Percentiles rank a stretch among this genome's conserved stretches.
Conservation (phyloP, 1,140 invertebrate species). For the Drosophila insularis region DNA sequence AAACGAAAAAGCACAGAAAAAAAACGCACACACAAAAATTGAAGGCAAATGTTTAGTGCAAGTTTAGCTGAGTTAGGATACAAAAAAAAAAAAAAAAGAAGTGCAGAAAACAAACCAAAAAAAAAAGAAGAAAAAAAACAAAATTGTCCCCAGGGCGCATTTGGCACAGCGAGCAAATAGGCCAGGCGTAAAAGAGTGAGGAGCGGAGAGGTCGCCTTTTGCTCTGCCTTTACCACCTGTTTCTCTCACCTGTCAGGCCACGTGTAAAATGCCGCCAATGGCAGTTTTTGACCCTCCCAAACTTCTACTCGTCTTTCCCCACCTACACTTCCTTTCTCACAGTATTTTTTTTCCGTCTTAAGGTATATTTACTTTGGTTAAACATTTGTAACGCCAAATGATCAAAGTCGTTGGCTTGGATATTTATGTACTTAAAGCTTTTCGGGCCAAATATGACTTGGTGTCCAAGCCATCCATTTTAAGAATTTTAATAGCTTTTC, state of each 20-base stretch:
- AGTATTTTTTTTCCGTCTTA: background rate
- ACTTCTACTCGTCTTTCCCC: background rate
- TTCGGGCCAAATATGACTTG: no score
- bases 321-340: background rate
- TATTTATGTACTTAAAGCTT: no score
- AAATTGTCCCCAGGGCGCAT: constrained; percentile 60
- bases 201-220: constrained; percentile 13
- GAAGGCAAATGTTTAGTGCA: constrained; percentile 72
- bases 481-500: no score
- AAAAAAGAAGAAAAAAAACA: background rate
- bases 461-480: no score
- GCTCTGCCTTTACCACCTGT: constrained; percentile 17
- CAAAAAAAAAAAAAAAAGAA: constrained; percentile 33
- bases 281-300: constrained; percentile 38
- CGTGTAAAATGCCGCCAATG: constrained; percentile 64
- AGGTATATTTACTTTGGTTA: constrained; percentile 9
- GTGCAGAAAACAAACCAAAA: constrained; percentile 24
- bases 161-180: constrained; percentile 34
- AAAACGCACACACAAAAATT: constrained; percentile 52
- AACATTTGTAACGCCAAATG: background rate
- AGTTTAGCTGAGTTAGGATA: constrained; percentile 49
- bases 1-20: constrained; percentile 16
- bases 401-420: no score
- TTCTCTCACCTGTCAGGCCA: constrained; percentile 57
- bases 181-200: constrained; percentile 9